Evolutionary conservation across 37 sponge, comb jelly and placozoan species (phyloP).

Genomic region (Spongia lamella): DNA sequence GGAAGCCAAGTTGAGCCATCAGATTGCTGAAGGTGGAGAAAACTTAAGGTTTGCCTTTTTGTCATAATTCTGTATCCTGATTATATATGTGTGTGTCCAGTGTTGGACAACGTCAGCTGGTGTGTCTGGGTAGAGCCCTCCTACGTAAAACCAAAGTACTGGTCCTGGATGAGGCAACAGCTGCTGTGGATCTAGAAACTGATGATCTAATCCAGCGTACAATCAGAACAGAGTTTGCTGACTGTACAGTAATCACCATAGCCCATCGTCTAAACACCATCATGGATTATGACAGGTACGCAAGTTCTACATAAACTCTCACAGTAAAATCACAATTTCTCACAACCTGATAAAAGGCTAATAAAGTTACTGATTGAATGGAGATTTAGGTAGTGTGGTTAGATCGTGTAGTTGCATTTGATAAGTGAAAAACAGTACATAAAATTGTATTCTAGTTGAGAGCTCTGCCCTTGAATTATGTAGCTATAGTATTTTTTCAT

Average conservation of each 20-base stretch:
- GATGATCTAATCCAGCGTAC: constrained; percentile 96
- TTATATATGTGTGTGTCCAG: constrained; percentile 26
- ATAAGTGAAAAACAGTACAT: too few species aligned
- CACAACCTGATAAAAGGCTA: too few species aligned
- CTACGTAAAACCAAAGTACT: constrained; percentile 93
- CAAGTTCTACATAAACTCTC: too few species aligned
- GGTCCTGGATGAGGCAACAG: constrained; percentile 97
- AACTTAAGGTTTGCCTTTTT: too few species aligned
- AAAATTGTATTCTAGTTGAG: too few species aligned
- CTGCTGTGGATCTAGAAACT: constrained; percentile 97
- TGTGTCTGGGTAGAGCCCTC: constrained; percentile 96
- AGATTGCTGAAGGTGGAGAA: constrained; percentile 90
- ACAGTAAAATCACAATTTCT: too few species aligned
- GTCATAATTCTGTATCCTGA: too few species aligned
- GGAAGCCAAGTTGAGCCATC: constrained; percentile 50
- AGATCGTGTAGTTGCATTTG: too few species aligned
- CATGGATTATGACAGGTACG: constrained; percentile 92
- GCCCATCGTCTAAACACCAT: constrained; percentile 97
- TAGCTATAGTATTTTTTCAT: too few species aligned
- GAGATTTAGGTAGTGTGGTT: too few species aligned
- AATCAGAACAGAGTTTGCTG: constrained; percentile 85
- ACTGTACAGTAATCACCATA: constrained; percentile 94
- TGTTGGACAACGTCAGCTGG: constrained; percentile 98
- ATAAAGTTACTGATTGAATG: too few species aligned
- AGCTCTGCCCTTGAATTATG: too few species aligned